phyloP scores from a whole-genome alignment of 1,140 invertebrate genomes.

The Reticulitermes speratus region DNA sequence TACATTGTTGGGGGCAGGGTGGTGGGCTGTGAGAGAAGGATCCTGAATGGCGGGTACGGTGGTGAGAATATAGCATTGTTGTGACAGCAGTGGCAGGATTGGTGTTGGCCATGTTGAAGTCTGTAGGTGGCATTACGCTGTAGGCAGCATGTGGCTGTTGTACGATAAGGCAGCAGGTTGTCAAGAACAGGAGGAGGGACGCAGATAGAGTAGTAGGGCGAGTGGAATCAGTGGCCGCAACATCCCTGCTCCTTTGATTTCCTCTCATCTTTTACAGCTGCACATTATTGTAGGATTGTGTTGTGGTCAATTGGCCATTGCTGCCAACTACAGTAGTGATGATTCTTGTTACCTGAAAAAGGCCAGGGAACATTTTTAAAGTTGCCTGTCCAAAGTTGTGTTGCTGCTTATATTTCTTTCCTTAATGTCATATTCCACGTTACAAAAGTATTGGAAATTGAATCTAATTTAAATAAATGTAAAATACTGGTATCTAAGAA shows the following conservation, averaged over 20 bases:
- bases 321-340: background rate
- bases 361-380: no score
- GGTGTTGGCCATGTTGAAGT: background rate
- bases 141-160: background rate
- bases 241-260: conserved; percentile 34
- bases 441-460: no score
- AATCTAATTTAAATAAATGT: no score
- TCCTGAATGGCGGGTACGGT: background rate
- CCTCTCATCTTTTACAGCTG: conserved; percentile 33
- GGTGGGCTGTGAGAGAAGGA: background rate
- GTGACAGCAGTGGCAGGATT: conserved; percentile 8
- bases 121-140: background rate
- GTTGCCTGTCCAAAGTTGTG: no score
- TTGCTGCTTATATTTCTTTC: no score
- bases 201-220: background rate
- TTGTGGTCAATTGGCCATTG: background rate
- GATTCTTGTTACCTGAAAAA: background rate
- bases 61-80: background rate
- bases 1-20: conserved; percentile 17
- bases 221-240: conserved; percentile 23
- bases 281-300: conserved; percentile 27
- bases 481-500: no score
- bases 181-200: conserved; percentile 29
- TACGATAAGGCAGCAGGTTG: background rate
- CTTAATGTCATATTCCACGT: no score